These are phyloP conservation scores for Synergus itoensis DNA, from an alignment of 2,888 invertebrate species.

Conservation along the genomic window DNA sequence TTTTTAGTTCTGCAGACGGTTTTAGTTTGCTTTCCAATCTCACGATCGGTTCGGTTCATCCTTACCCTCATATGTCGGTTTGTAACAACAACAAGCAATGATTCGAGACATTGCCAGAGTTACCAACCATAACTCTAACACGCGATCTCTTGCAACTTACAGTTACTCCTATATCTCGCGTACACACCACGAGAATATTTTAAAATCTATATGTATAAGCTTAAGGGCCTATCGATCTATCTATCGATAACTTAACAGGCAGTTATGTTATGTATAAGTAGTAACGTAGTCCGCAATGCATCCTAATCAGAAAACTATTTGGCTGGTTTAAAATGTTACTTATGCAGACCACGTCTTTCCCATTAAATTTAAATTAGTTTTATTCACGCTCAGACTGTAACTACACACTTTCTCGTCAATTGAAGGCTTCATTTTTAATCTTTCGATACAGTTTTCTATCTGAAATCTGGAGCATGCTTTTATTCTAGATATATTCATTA, in stretches of 20 bases:
- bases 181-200: slow-evolving; percentile 4
- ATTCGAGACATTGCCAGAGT: slow-evolving; percentile 37
- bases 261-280: slow-evolving; percentile 12
- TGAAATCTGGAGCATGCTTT: slow-evolving; percentile 18
- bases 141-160: slow-evolving; percentile 41
- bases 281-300: not conserved
- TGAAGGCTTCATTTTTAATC: not conserved
- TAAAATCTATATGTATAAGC: slow-evolving; percentile 9
- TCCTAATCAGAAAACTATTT: slow-evolving; percentile 13
- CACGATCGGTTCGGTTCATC: slow-evolving; percentile 23
- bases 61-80: slow-evolving; percentile 13
- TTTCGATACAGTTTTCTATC: not conserved
- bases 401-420: slow-evolving; percentile 12
- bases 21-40: slow-evolving; percentile 39
- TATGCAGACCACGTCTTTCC: not conserved
- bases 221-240: slow-evolving; percentile 22
- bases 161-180: slow-evolving; percentile 1
- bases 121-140: slow-evolving; percentile 42
- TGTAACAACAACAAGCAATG: slow-evolving; percentile 28
- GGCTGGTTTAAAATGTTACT: not conserved
- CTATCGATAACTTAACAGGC: slow-evolving; percentile 29
- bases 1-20: slow-evolving; percentile 30
- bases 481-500: not conserved
- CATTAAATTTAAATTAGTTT: not conserved
- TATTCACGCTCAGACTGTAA: not conserved